phyloP scores from a whole-genome alignment of 2,797 vertebrate species.

The Champsocephalus esox region DNA sequence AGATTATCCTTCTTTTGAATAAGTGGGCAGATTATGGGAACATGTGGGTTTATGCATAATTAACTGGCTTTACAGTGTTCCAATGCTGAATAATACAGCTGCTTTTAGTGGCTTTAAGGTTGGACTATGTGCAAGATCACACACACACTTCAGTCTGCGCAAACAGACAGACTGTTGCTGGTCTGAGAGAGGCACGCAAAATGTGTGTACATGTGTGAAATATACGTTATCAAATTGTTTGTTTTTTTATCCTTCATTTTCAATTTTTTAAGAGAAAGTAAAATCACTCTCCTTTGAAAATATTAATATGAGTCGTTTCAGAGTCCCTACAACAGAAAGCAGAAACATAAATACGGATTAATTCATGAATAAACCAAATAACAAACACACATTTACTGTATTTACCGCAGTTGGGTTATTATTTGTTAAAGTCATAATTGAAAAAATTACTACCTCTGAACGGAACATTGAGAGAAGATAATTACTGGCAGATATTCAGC shows the following conservation, averaged over 20 bases:
- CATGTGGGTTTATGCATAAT: slow-evolving; percentile 85
- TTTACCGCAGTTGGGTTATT: not conserved
- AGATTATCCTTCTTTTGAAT: slow-evolving; percentile 73
- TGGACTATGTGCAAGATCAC: slow-evolving; percentile 63
- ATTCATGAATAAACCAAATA: not conserved
- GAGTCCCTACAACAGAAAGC: not conserved
- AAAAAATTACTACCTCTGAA: too few species aligned
- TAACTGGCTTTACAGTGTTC: slow-evolving; percentile 70
- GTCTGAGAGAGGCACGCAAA: slow-evolving; percentile 16
- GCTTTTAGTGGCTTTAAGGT: slow-evolving; percentile 79
- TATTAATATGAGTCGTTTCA: not conserved
- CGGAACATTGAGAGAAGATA: too few species aligned
- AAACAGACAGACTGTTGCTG: slow-evolving; percentile 57
- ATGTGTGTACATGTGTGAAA: slow-evolving; percentile 20
- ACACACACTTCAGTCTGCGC: slow-evolving; percentile 1
- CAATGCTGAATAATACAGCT: slow-evolving; percentile 82
- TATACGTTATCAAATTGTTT: not conserved
- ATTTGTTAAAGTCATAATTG: too few species aligned
- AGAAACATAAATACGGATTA: not conserved
- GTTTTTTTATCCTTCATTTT: not conserved
- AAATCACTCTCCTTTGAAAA: not conserved
- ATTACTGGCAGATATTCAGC: too few species aligned
- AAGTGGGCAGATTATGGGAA: slow-evolving; percentile 85
- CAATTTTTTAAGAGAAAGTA: not conserved
- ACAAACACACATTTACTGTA: not conserved